A percentile compares a stretch with the other conserved stretches of the same genome.
phyloP scores from a whole-genome alignment of 2,797 vertebrate species.

The Huso huso region DNA sequence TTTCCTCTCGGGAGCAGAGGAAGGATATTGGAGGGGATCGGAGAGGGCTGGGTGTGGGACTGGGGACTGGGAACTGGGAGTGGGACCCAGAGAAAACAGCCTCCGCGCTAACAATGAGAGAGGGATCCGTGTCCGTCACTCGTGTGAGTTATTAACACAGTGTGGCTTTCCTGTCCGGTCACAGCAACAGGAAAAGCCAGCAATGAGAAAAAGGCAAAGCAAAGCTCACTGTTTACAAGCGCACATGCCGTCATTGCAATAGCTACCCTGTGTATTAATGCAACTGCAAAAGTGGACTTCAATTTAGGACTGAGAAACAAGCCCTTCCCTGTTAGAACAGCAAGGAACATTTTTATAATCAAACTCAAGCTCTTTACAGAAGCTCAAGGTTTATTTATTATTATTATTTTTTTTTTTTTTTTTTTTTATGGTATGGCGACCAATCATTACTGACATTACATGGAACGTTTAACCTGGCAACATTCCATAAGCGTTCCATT shows the following conservation, averaged over 20 bases:
- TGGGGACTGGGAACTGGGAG: neutral
- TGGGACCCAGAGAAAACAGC: constrained; percentile 5
- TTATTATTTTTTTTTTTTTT: no score
- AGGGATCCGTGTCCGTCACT: constrained; percentile 26
- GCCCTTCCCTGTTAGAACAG: no score
- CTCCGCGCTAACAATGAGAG: constrained; percentile 2
- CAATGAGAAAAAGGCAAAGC: neutral
- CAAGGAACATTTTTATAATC: no score
- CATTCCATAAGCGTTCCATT: no score
- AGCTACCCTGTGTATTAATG: no score
- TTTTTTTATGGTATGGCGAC: no score
- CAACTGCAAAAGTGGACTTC: no score
- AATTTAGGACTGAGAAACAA: no score
- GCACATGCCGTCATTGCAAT: neutral
- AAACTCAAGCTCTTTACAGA: no score
- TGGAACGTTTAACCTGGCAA: no score
- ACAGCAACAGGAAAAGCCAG: neutral
- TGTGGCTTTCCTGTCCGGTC: neutral
- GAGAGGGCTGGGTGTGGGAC: constrained; percentile 14
- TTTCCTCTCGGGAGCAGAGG: constrained; percentile 18
- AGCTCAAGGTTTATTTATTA: no score
- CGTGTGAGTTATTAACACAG: constrained; percentile 15
- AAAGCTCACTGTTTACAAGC: neutral
- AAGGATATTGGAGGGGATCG: constrained; percentile 19
- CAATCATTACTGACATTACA: no score